Evolutionary conservation across 2,797 vertebrate species (phyloP), one percentile per base, ranked within the genome.

Genomic region (Rhinophrynus dorsalis): DNA sequence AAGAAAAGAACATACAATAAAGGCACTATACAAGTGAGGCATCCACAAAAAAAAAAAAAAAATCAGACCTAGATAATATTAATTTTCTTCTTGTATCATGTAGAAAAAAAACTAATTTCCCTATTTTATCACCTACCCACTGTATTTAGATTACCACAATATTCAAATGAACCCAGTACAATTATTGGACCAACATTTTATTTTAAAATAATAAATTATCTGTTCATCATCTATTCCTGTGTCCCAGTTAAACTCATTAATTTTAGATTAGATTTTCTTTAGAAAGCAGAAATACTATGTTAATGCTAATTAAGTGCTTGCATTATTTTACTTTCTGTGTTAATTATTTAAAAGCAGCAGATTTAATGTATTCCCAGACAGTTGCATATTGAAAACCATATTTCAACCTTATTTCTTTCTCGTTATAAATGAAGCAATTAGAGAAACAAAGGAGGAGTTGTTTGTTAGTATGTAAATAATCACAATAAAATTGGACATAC

Each of bases 321-420:
- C 8, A 56, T 63, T 48, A n/a, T 60, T 12, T 56, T 63, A 48
- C 48, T 55, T 5, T 44, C 24, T 21, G 9, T 40, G 42, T 71
- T 71, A 57, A 63, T 71, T 63, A 37, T 62, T 55, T 38, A 63
- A 62, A 63, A 62, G 59, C 50, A 63, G 51, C 44, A 26, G 50
- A 44, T 54, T 48, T 32, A 45, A 42, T 51, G 30, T 63, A 48
- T 24, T 63, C 38, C 30, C n/a, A 44, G 35, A 44, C 51, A 63
- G 37, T 18, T 26, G 29, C 17, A 63, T 57, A 56, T 32, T 48
- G 33, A 42, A 40, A 64, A 37, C 12, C 30, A 35, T n/a, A 37
- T 38, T 56, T 26, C 17, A n/a, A 40, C 23, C 7, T 52, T 15
- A 2, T 29, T 60, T 51, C 12, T 61, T 66, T 27, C 11, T 21